A percentile compares a stretch with the other conserved stretches of the same genome.
phyloP scores from a whole-genome alignment of 2,888 invertebrate genomes.

The Notocelia uddmanniana region DNA sequence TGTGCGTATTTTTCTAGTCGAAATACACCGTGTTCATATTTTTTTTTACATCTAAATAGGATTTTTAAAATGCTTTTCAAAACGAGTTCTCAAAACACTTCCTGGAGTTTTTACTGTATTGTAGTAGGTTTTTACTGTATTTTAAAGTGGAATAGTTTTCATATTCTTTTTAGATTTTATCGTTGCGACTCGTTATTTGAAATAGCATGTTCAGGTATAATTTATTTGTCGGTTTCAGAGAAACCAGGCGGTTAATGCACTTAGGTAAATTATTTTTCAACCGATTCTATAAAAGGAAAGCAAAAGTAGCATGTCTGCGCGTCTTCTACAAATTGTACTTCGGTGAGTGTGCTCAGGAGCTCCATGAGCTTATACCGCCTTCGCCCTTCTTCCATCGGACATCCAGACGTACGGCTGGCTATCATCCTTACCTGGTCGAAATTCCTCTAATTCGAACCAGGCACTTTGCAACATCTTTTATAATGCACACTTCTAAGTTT shows the following conservation, averaged over 20 bases:
- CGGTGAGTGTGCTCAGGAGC: too few relatives aligned
- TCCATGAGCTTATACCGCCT: too few relatives aligned
- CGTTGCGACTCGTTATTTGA: not conserved
- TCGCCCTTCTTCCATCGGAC: too few relatives aligned
- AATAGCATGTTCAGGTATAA: not conserved
- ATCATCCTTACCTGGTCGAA: too few relatives aligned
- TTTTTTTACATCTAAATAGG: constrained; percentile 19
- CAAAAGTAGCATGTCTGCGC: too few relatives aligned
- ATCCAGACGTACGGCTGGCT: too few relatives aligned
- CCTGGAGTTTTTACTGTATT: not conserved
- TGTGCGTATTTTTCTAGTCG: constrained; percentile 32
- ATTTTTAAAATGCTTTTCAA: constrained; percentile 8
- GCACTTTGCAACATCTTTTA: too few relatives aligned
- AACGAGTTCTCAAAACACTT: not conserved
- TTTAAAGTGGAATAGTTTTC: not conserved
- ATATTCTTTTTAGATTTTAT: not conserved
- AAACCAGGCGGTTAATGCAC: not conserved
- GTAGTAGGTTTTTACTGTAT: not conserved
- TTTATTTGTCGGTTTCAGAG: not conserved
- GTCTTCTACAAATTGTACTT: too few relatives aligned
- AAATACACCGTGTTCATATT: not conserved
- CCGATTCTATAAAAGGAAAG: too few relatives aligned
- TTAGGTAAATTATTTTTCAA: not conserved
- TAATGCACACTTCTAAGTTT: too few relatives aligned
- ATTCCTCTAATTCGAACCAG: too few relatives aligned